These are phyloP conservation scores for Garra rufa DNA, from an alignment of 2,113 vertebrate species.

Conservation along the genomic window DNA sequence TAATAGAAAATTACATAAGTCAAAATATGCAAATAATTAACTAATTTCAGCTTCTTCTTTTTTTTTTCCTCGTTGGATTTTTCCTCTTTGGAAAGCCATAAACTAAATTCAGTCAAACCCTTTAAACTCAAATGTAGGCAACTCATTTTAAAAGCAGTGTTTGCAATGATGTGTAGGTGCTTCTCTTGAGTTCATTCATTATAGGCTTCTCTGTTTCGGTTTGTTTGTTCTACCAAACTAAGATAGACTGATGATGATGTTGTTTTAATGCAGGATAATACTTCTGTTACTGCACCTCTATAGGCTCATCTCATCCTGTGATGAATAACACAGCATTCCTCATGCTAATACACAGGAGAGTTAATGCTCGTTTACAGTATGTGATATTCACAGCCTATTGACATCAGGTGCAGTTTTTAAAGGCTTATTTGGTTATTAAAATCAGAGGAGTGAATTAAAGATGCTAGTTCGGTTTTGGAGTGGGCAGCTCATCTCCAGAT, in stretches of 20 bases:
- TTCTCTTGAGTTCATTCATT: not conserved
- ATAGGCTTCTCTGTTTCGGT: not conserved
- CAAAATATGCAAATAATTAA: not conserved
- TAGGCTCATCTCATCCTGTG: conserved; percentile 2
- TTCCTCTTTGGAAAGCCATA: not conserved
- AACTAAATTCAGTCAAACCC: not conserved
- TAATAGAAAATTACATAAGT: not conserved
- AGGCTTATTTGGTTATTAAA: conserved; percentile 7
- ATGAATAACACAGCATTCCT: not conserved
- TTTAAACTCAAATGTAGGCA: not conserved
- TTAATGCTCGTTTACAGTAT: not conserved
- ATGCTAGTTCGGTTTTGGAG: not conserved
- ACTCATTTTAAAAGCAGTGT: not conserved
- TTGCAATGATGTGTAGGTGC: not conserved
- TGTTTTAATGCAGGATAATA: conserved; percentile 8
- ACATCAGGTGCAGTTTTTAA: conserved; percentile 12
- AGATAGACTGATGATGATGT: conserved; percentile 2
- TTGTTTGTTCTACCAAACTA: not conserved
- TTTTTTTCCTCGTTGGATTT: too few relatives aligned
- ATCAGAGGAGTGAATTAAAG: conserved; percentile 24
- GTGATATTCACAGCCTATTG: not conserved
- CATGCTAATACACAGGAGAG: not conserved
- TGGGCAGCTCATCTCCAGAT: conserved; percentile 16
- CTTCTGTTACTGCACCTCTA: not conserved
- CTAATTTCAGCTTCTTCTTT: too few relatives aligned